Conservation (phyloP, 1,140 invertebrate genomes). For the Potamilus streckersoni region DNA sequence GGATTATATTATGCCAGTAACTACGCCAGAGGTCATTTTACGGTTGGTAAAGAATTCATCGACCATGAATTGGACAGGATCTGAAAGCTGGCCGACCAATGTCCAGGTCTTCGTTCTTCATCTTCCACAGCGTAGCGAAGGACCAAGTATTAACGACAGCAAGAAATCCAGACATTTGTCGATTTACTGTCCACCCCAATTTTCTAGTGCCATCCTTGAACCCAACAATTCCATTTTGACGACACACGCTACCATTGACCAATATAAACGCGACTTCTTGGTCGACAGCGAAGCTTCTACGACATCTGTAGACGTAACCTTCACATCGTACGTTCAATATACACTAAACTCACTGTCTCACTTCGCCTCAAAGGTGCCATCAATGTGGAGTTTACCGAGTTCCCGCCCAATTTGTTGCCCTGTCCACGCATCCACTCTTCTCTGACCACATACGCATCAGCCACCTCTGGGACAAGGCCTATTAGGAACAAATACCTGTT, state of each 20-base stretch:
- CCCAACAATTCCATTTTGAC: conserved; percentile 67
- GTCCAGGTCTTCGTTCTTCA: conserved; percentile 67
- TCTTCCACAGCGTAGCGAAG: conserved; percentile 79
- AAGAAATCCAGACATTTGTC: conserved; percentile 89
- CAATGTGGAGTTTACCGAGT: conserved; percentile 77
- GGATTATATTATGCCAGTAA: conserved; percentile 72
- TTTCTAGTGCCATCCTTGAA: conserved; percentile 69
- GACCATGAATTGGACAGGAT: conserved; percentile 9
- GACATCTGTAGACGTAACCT: conserved; percentile 89
- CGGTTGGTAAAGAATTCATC: conserved; percentile 89
- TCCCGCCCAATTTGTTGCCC: conserved; percentile 76
- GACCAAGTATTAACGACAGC: conserved; percentile 88
- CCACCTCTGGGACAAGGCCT: conserved; percentile 60
- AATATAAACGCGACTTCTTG: conserved; percentile 71
- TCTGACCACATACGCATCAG: conserved; percentile 54
- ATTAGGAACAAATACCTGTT: conserved; percentile 66
- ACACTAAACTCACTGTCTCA: conserved; percentile 70
- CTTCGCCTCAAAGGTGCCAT: conserved; percentile 78
- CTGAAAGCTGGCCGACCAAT: conserved; percentile 16
- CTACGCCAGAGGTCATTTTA: conserved; percentile 89
- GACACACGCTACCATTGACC: conserved; percentile 67
- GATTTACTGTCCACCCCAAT: conserved; percentile 89
- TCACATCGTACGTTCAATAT: conserved; percentile 82
- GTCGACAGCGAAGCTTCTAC: conserved; percentile 88
- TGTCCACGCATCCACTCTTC: conserved; percentile 61